These are phyloP conservation scores for Oxygymnocypris stewartii DNA, from an alignment of 2,113 vertebrate genomes.

Conservation along the genomic window DNA sequence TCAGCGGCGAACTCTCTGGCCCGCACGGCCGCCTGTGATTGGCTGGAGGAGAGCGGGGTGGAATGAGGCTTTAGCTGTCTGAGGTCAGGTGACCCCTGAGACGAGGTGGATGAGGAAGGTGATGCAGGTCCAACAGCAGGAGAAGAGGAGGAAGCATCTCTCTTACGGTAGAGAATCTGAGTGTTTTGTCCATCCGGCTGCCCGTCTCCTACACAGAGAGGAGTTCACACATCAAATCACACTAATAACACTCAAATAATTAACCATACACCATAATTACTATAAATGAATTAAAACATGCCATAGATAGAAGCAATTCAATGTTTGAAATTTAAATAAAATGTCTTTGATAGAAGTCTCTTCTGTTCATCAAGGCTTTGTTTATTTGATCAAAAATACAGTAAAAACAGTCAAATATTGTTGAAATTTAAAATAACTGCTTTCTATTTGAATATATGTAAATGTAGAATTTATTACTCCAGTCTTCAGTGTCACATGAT, in stretches of 20 bases:
- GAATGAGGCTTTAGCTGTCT: slow-evolving; percentile 45
- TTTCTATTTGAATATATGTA: too few relatives aligned
- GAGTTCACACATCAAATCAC: neutral
- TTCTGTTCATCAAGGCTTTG: too few relatives aligned
- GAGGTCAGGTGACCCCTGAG: slow-evolving; percentile 68
- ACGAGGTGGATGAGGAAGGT: slow-evolving; percentile 53
- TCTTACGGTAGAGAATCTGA: slow-evolving; percentile 74
- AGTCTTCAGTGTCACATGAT: too few relatives aligned
- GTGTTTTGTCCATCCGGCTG: slow-evolving; percentile 55
- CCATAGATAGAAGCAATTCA: too few relatives aligned
- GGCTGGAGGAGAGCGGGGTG: slow-evolving; percentile 62
- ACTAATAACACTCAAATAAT: too few relatives aligned
- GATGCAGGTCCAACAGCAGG: slow-evolving; percentile 44
- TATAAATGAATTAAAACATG: neutral
- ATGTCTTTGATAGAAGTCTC: neutral
- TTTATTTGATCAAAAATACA: too few relatives aligned
- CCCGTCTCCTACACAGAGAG: slow-evolving; percentile 59
- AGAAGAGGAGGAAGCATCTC: slow-evolving; percentile 55
- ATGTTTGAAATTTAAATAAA: neutral
- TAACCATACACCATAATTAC: neutral
- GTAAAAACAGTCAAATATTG: neutral
- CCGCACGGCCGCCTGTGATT: slow-evolving; percentile 75
- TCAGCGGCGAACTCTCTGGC: slow-evolving; percentile 89
- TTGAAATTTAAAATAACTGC: neutral
- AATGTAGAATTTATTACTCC: too few relatives aligned